These are phyloP conservation scores for Trichomalopsis sarcophagae DNA, from an alignment of 1,140 invertebrate species.

Conservation along the genomic window DNA sequence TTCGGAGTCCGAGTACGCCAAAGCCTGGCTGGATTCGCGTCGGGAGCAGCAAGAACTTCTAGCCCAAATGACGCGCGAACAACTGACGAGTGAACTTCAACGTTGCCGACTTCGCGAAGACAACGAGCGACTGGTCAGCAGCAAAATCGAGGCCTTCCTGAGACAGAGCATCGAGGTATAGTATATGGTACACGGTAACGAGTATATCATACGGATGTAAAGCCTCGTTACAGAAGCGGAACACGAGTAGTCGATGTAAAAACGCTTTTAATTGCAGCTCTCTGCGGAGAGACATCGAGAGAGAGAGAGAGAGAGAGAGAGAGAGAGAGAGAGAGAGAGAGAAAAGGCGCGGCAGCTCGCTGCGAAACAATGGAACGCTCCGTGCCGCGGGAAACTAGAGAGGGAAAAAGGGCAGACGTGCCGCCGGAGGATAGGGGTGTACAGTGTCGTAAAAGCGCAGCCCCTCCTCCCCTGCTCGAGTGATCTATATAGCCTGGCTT, in stretches of 20 bases:
- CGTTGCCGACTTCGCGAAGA: conserved; percentile 58
- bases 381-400: conserved; percentile 41
- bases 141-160: conserved; percentile 62
- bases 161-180: conserved; percentile 60
- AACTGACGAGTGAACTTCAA: conserved; percentile 58
- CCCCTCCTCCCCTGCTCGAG: neutral
- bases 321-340: neutral
- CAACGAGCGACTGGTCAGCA: conserved; percentile 62
- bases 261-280: neutral
- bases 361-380: conserved; percentile 34
- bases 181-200: too few species aligned
- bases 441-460: neutral
- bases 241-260: neutral
- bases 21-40: conserved; percentile 64
- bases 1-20: conserved; percentile 63
- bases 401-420: conserved; percentile 28
- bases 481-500: neutral
- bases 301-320: too few species aligned
- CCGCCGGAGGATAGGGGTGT: neutral
- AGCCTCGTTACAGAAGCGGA: conserved; percentile 25
- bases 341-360: neutral
- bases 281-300: neutral
- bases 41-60: conserved; percentile 62
- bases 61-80: conserved; percentile 57
- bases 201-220: neutral